Percentiles rank a stretch among this genome's conserved stretches.
Conservation (phyloP, 2,113 vertebrate genomes). For the Malurus alboscapulatus region DNA sequence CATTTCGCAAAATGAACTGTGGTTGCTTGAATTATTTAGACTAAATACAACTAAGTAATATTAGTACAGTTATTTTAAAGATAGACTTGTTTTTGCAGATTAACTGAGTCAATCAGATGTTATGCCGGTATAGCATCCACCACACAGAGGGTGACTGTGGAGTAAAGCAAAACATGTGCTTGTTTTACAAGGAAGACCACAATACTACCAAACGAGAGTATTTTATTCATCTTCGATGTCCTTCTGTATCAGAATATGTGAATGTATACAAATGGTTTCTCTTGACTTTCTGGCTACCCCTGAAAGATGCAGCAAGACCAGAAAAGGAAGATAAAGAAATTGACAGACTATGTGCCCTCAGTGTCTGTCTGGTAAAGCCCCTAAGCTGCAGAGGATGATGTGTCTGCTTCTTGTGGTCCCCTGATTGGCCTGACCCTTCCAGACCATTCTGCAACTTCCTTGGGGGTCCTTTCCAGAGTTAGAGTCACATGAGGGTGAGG, state of each 20-base stretch:
- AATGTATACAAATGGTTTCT: not conserved
- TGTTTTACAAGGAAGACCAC: not conserved
- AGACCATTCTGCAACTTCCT: not conserved
- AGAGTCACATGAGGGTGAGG: not conserved
- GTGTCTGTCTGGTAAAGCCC: not conserved
- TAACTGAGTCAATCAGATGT: not conserved
- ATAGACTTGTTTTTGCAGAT: not conserved
- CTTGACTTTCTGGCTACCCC: not conserved
- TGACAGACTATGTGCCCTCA: not conserved
- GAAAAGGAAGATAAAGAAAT: not conserved
- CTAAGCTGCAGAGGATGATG: not conserved
- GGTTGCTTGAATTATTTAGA: not conserved
- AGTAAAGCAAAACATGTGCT: not conserved
- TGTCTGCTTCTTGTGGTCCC: not conserved
- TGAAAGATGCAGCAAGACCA: not conserved
- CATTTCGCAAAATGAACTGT: not conserved
- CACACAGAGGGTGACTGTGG: too few relatives aligned
- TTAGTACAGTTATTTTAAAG: not conserved
- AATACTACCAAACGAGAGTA: not conserved
- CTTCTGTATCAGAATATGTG: not conserved
- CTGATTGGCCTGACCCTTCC: not conserved
- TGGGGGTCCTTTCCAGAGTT: not conserved
- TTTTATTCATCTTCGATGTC: not conserved
- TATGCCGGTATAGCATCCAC: not conserved
- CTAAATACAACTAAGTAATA: not conserved